Evolutionary conservation across 2,113 vertebrate species (phyloP), one percentile per base, ranked within the genome.

Genomic region (Bubo bubo): DNA sequence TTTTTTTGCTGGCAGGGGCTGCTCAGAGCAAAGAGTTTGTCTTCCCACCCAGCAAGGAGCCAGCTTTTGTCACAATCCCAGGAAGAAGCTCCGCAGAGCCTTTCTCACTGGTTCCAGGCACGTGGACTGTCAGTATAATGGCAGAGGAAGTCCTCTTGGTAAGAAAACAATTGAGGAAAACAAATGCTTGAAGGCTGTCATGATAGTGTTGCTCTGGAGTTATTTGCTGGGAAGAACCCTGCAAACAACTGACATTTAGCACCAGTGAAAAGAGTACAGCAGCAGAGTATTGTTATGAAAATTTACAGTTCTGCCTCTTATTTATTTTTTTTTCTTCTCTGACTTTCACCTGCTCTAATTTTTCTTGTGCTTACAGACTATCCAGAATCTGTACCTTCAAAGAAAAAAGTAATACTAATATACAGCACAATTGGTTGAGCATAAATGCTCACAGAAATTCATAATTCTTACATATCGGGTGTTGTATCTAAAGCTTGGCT

Each of bases 71-170:
- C 86, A 99, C 99, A 2, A 95, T 99, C 94, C 99, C 99, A 12
- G 98, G 99, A 96, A 98, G 98, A 53, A 98, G 98, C 86, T 99
- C 98, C 53, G 94, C 98, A 74, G 98, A 99, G 43, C 96, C 99
- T 5, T 99, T 99, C 97, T 97, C 93, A 11, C 93, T 99, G 94
- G 90, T 64, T 43, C 98, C 99, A 70, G 99, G 99, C 75, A 99
- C 30, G 0, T 99, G 99, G 99, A 97, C 98, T 66, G 95, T 99
- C 97, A 98, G 97, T 85, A 98, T 99, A 83, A 97, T 88, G 90
- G 99, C 98, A 37, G 98, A 99, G 89, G 99, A 98, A 39, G 96
- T 99, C 53, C 98, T 99, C 20, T 97, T 99, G 99, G 99, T 99
- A 97, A 99, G 99, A 86, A 77, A 79, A 66, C 58, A 81, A 39